These are phyloP conservation scores for Myotis pilosus DNA, from an alignment of 2,797 vertebrate genomes.

Conservation along the genomic window DNA sequence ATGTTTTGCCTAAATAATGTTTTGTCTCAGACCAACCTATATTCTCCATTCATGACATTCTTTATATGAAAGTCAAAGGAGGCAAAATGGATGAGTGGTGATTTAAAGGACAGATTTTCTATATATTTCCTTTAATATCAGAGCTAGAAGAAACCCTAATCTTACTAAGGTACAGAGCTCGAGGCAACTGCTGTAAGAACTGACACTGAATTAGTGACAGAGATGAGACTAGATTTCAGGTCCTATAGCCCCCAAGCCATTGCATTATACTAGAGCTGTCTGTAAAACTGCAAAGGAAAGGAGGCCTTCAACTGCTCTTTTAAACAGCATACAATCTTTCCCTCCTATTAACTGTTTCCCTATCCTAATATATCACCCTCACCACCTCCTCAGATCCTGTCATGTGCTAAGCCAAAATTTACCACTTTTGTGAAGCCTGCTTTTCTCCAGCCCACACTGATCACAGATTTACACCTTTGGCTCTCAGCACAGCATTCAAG, in stretches of 20 bases:
- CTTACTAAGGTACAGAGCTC: background rate
- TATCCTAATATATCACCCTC: background rate
- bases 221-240: background rate
- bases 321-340: background rate
- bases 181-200: background rate
- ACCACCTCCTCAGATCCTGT: background rate
- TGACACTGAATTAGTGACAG: background rate
- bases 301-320: background rate
- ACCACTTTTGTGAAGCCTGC: background rate
- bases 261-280: background rate
- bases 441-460: background rate
- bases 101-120: constrained; percentile 20
- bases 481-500: background rate
- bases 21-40: constrained; percentile 35
- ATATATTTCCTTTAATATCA: background rate
- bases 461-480: background rate
- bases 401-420: background rate
- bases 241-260: background rate
- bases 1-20: constrained; percentile 47
- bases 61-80: constrained; percentile 45
- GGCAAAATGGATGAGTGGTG: background rate
- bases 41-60: constrained; percentile 28
- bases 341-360: background rate
- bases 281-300: background rate
- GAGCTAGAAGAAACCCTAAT: background rate